A percentile compares a stretch with the other conserved stretches of the same genome.
phyloP scores from a whole-genome alignment of 2,797 vertebrate genomes.

The Pseudochromis fuscus region DNA sequence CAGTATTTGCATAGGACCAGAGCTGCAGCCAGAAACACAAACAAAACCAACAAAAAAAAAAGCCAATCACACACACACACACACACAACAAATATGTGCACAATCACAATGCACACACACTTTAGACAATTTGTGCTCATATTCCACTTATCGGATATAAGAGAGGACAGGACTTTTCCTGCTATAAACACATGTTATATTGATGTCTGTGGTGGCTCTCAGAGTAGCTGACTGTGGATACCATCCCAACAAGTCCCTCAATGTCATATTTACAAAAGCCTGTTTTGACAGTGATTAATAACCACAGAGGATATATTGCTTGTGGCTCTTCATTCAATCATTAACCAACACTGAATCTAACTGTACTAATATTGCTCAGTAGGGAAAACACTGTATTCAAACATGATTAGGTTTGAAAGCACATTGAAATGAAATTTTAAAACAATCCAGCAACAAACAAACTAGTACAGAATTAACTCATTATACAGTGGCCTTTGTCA shows the following conservation, averaged over 20 bases:
- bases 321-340: conserved; percentile 51
- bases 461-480: neutral
- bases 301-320: conserved; percentile 18
- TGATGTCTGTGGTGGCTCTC: neutral
- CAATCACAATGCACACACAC: neutral
- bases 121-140: neutral
- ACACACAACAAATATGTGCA: conserved; percentile 24
- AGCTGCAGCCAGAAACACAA: conserved; percentile 77
- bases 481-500: neutral
- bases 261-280: neutral
- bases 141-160: neutral
- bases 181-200: conserved; percentile 3
- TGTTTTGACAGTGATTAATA: conserved; percentile 29
- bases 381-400: neutral
- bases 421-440: conserved; percentile 21
- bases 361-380: conserved; percentile 23
- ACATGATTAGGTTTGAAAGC: conserved; percentile 4
- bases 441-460: conserved; percentile 1
- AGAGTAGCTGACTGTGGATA: neutral
- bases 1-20: conserved; percentile 83
- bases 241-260: neutral
- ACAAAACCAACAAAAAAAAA: conserved; percentile 54
- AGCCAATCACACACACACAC: conserved; percentile 48
- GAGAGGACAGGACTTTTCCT: conserved; percentile 6
- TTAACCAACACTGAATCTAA: conserved; percentile 44